phyloP scores from a whole-genome alignment of 2,888 invertebrate genomes.

The Tryphoninae sp. region DNA sequence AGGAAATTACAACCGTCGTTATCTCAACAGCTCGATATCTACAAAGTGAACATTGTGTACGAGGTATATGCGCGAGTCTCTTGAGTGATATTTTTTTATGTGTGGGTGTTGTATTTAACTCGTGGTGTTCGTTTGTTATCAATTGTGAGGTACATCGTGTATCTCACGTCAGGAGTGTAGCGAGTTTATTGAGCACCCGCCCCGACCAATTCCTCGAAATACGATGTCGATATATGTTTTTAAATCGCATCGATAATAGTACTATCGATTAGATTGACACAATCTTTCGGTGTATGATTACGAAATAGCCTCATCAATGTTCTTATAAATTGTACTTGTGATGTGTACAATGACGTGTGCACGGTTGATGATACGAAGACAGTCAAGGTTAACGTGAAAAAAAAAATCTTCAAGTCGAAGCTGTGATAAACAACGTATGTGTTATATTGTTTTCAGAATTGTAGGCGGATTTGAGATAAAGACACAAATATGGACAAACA shows the following conservation, averaged over 20 bases:
- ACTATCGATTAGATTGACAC: too few species aligned
- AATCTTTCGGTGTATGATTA: not conserved
- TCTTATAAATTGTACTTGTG: not conserved
- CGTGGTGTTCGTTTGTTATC: constrained; percentile 26
- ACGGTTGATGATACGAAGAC: too few species aligned
- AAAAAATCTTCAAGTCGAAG: not conserved
- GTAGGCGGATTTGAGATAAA: constrained; percentile 16
- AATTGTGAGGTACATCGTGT: constrained; percentile 22
- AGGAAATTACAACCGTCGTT: not conserved
- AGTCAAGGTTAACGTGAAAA: not conserved
- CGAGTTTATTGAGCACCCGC: constrained; percentile 8
- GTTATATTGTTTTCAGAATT: not conserved
- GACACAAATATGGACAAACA: constrained; percentile 52
- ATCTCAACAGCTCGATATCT: not conserved
- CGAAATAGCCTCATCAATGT: not conserved
- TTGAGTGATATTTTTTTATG: constrained; percentile 7
- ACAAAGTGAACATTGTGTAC: not conserved
- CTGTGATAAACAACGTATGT: not conserved
- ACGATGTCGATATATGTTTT: not conserved
- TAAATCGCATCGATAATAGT: not conserved
- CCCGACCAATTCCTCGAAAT: not conserved
- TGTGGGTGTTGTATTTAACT: constrained; percentile 21
- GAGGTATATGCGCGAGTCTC: not conserved
- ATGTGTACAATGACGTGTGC: not conserved
- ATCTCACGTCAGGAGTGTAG: constrained; percentile 18